Evolutionary conservation across 2,113 vertebrate genomes (phyloP), one percentile per base, ranked within the genome.

Genomic region (Alectura lathami): DNA sequence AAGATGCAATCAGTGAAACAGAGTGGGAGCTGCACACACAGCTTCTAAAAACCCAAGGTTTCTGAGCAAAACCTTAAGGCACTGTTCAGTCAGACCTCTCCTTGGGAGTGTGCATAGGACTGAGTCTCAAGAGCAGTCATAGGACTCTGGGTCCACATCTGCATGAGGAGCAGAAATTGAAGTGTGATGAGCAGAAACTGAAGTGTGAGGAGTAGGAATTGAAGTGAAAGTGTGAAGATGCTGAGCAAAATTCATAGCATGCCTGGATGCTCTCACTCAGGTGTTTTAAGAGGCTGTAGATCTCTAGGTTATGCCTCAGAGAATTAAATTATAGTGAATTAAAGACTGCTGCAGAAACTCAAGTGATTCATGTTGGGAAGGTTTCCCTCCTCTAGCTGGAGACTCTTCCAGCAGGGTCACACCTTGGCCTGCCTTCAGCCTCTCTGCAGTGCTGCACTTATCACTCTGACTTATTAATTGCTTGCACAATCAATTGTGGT

Each of bases 261-360:
- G 86, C 64, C 86, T 91, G 83, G 88, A 23, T 86, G 77, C 73
- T 89, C 88, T 96, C 86, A 70, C 80, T 96, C 88, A 86, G 86
- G 68, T 82, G 80, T 73, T 95, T 95, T 82, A 96, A 96, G 95
- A 84, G 94, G 86, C 92, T 93, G 77, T 96, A 95, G 77, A 91
- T 95, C 94, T 89, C 66, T 48, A 69, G 83, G 95, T 95, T 94
- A 93, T 91, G 73, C 91, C 94, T 82, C 0, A 0, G 83, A 91
- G 94, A 92, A 86, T 88, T 95, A 94, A 94, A 93, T 93, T 93
- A 94, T 40, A 76, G 91, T 95, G 94, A 95, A 88, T 95, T 94
- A 93, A 96, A 83, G 90, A 93, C 92, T 84, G 69, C 66, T 92
- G 74, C 92, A 89, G 91, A 89, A 94, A 76, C 83, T 56, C 60